Conservation (phyloP, 1,140 invertebrate species). For the Drosophila kurseongensis region DNA sequence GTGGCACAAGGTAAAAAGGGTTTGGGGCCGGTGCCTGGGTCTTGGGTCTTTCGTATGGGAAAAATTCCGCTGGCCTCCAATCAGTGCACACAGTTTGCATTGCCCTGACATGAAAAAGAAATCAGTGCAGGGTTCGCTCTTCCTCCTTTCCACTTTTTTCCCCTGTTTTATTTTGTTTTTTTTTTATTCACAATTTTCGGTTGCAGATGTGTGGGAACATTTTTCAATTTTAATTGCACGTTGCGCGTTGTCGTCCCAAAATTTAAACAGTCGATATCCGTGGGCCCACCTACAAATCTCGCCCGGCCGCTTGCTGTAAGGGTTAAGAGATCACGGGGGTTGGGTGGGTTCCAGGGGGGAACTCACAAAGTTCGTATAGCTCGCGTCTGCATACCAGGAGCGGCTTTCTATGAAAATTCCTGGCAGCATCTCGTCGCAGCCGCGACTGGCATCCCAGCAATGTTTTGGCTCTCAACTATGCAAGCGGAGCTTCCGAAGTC, state of each 20-base stretch:
- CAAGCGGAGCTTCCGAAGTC: constrained; percentile 54
- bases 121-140: constrained; percentile 62
- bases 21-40: constrained; percentile 15
- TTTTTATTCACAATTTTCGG: constrained; percentile 53
- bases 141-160: not conserved
- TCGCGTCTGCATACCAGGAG: constrained; percentile 77
- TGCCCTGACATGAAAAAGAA: constrained; percentile 81
- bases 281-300: constrained; percentile 50
- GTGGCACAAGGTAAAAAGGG: constrained; percentile 75
- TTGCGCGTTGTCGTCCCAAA: constrained; percentile 54
- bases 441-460: constrained; percentile 72
- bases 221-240: constrained; percentile 83
- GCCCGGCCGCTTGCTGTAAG: constrained; percentile 2
- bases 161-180: not conserved
- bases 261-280: constrained; percentile 55
- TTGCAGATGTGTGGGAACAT: constrained; percentile 81
- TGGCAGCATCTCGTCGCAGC: constrained; percentile 69
- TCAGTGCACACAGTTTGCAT: constrained; percentile 76
- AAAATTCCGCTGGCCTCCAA: constrained; percentile 81
- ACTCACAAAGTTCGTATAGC: constrained; percentile 60
- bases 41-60: constrained; percentile 55
- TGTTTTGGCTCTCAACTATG: constrained; percentile 75
- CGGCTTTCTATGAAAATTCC: constrained; percentile 81
- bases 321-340: constrained; percentile 9
- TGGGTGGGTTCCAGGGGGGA: not conserved